Evolutionary conservation across 1,140 invertebrate species (phyloP), one percentile per base, ranked within the genome.

Genomic region (Caenorhabditis tropicalis): DNA sequence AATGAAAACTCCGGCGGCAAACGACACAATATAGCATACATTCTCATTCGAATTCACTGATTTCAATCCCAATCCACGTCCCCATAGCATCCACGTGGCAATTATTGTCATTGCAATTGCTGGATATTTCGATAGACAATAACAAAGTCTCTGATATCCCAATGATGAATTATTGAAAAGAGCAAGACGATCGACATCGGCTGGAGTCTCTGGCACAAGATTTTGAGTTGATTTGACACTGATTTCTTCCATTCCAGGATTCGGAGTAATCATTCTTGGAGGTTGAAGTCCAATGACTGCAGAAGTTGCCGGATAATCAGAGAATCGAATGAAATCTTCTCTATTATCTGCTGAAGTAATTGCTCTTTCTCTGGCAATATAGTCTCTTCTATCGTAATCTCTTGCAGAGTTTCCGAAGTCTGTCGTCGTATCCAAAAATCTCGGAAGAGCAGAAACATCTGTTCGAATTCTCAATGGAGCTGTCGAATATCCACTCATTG

Each of bases 1-100:
- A 74, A 74, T 74, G 36, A 74, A 74, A 24, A 46, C 65, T 74
- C 65, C 65, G 43, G 36, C 33, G 10, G n/a, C 65, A 24, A 74
- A 74, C 16, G 65, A 74, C n/a, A 74, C 65, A 43, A 74, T 74
- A 43, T 74, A 74, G n/a, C 65, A 74, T 0, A 74, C 65, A 43
- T 74, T 74, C n/a, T 74, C 65, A 74, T 74, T 74, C n/a, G 65
- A 74, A 19, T 74, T 74, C 65, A 74, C 65, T 12, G 65, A 74
- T 6, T n/a, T 43, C 65, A 74, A 43, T 27, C 65, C 65, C 33
- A 74, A 43, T 74, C 65, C 65, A 46, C 65, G 65, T 74, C 65
- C 65, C 65, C 65, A 74, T 15, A 74, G 24, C 65, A 74, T 74
- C 65, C 65, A 74, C 6, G 65, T 74, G 65, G 65, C n/a, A 46